Percentiles rank a stretch among this genome's conserved stretches.
These are phyloP conservation scores for Philopedon plagiatum DNA, from an alignment of 2,888 invertebrate species.

Conservation along the genomic window DNA sequence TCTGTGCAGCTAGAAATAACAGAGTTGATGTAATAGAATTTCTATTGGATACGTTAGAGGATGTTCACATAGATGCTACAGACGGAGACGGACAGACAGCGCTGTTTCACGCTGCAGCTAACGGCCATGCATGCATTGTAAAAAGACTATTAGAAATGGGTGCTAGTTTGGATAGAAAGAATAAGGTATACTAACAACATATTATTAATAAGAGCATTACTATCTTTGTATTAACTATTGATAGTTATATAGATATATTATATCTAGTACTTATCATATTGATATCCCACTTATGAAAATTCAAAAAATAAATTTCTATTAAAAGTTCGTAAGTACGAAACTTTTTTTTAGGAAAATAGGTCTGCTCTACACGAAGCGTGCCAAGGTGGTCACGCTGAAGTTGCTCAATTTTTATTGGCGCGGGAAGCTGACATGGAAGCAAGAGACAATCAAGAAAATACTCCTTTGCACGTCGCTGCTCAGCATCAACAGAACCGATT, in stretches of 20 bases:
- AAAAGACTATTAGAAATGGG: constrained; percentile 78
- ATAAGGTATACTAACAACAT: constrained; percentile 74
- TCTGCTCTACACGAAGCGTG: constrained; percentile 82
- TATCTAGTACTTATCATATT: neutral
- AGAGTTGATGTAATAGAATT: constrained; percentile 77
- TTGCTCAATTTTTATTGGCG: constrained; percentile 72
- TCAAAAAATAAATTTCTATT: neutral
- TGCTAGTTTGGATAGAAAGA: constrained; percentile 77
- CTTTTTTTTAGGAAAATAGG: constrained; percentile 71
- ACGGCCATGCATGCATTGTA: constrained; percentile 79
- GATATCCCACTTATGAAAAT: too few species aligned
- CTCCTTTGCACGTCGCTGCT: constrained; percentile 83
- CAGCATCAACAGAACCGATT: constrained; percentile 82
- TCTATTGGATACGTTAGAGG: constrained; percentile 77
- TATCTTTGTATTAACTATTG: too few species aligned
- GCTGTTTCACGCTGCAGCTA: constrained; percentile 82
- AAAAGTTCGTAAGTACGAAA: too few species aligned
- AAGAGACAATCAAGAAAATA: constrained; percentile 79
- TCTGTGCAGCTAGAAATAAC: constrained; percentile 83
- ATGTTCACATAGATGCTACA: constrained; percentile 72
- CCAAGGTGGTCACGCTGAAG: constrained; percentile 76
- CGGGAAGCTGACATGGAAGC: constrained; percentile 78
- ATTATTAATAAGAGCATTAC: too few species aligned
- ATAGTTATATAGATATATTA: too few species aligned
- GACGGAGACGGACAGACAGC: constrained; percentile 83